These are phyloP conservation scores for Melipona beecheii DNA, from an alignment of 2,888 invertebrate species.

Conservation along the genomic window DNA sequence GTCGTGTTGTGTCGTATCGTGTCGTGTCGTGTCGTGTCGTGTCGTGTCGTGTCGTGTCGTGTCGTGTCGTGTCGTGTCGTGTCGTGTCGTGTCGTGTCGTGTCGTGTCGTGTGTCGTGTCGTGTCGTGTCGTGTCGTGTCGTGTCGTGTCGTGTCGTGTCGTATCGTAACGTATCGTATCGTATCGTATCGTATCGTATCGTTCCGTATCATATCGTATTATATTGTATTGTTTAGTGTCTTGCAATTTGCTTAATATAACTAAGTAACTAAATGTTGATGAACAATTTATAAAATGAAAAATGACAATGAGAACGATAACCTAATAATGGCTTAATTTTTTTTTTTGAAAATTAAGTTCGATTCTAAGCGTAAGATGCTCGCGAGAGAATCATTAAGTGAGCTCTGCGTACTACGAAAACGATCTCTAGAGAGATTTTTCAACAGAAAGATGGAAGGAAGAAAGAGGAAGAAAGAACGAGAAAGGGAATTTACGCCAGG, in stretches of 20 bases:
- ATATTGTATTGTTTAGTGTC: not conserved
- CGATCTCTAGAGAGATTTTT: slow-evolving; percentile 1
- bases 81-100: not conserved
- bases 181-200: no score
- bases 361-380: not conserved
- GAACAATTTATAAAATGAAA: not conserved
- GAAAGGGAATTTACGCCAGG: slow-evolving; percentile 60
- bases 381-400: not conserved
- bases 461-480: slow-evolving; percentile 22
- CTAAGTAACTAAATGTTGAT: not conserved
- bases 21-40: no score
- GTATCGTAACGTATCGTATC: not conserved
- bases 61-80: not conserved
- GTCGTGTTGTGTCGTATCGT: no score
- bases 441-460: slow-evolving; percentile 9
- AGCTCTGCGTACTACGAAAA: not conserved
- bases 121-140: not conserved
- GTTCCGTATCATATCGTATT: no score
- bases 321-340: no score
- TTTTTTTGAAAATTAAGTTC: slow-evolving; percentile 5
- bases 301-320: not conserved
- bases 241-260: not conserved
- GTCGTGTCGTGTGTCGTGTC: rapidly evolving
- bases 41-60: no score
- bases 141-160: no score